phyloP scores from a whole-genome alignment of 2,797 vertebrate species.

The Morus bassanus region DNA sequence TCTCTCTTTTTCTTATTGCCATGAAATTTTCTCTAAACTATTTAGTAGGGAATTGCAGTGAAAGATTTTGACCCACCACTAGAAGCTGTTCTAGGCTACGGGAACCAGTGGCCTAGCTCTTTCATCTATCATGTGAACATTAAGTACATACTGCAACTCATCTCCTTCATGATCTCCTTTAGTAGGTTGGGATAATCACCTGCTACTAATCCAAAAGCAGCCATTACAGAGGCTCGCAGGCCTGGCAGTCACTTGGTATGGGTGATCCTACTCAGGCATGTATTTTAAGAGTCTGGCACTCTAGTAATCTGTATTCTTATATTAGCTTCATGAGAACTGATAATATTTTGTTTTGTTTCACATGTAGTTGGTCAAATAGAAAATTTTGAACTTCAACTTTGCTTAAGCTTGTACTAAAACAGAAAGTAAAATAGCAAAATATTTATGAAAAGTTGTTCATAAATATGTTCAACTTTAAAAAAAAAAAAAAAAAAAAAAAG shows the following conservation, averaged over 20 bases:
- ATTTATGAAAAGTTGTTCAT: not conserved
- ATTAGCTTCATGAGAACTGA: not conserved
- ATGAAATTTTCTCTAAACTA: not conserved
- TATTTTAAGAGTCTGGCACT: not conserved
- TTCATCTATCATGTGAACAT: not conserved
- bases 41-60: not conserved
- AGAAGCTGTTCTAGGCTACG: not conserved
- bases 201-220: not conserved
- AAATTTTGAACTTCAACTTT: not conserved
- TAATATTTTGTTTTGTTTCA: not conserved
- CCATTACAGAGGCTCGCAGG: accelerated
- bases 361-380: not conserved
- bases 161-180: not conserved
- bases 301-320: not conserved
- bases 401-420: not conserved
- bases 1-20: not conserved
- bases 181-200: not conserved
- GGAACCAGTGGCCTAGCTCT: not conserved
- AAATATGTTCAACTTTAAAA: not conserved
- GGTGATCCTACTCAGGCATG: not conserved
- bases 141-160: not conserved
- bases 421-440: not conserved
- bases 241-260: not conserved
- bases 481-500: not conserved
- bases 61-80: not conserved